Evolutionary conservation across 2,888 invertebrate species (phyloP), one percentile per base, ranked within the genome.

Genomic region (Sesia bembeciformis): DNA sequence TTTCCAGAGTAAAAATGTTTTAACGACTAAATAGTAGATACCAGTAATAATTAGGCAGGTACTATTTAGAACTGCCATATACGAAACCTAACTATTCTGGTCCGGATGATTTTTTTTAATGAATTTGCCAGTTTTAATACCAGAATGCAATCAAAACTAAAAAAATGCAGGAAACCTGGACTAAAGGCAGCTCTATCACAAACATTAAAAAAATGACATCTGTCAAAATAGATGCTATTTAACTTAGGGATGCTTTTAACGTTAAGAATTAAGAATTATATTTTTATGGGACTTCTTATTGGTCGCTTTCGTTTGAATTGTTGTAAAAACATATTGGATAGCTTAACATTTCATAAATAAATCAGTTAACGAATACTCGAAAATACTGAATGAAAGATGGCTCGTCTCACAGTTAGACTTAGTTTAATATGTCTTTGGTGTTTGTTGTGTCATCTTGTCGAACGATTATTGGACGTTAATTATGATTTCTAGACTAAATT

Each of bases 371-470:
- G 80, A 46, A 46, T 46, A 46, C 46, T 46, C 46, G 46, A 46
- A 7, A 86, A 86, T 87, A 87, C 86, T 84, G 85, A 81, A 83
- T 75, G 68, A 81, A 23, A 75, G 76, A 81, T 81, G 83, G 83
- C 82, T 74, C 72, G 75, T 68, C 73, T 77, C 78, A 77, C 76
- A 70, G 71, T 68, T 78, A 76, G 74, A 82, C 84, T 84, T 81
- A 76, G 63, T 74, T 73, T 78, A 76, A 76, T 81, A 83, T 81
- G 80, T 88, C 88, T 88, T 88, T 88, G 88, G 88, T 88, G 87
- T 85, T 83, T 88, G 87, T 85, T 83, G 81, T 84, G 84, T 85
- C 80, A 81, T 81, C 78, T 76, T 70, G 65, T 70, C 6, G 40
- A 49, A 5, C 23, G 81, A 71, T 78, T 82, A 82, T 82, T 82